A percentile compares a stretch with the other conserved stretches of the same genome.
These are phyloP conservation scores for Lepilemur septentrionalis DNA, from an alignment of 2,797 vertebrate species.

Conservation along the genomic window DNA sequence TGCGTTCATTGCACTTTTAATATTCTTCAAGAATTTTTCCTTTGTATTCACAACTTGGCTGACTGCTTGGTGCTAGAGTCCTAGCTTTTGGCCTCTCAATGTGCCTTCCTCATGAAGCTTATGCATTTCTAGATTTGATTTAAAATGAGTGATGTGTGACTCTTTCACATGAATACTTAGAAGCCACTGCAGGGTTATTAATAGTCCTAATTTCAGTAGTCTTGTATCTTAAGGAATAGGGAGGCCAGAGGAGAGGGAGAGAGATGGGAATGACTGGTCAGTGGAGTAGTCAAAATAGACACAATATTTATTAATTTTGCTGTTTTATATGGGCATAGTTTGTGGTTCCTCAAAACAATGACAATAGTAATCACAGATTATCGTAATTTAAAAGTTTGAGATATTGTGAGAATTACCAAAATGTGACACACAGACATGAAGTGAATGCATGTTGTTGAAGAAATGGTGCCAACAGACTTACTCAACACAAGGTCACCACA, in stretches of 20 bases:
- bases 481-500: background rate
- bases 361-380: background rate
- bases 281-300: background rate
- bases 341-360: background rate
- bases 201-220: background rate
- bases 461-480: background rate
- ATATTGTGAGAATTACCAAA: background rate
- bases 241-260: background rate
- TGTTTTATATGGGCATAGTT: background rate
- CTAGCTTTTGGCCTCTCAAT: background rate
- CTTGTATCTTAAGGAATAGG: background rate
- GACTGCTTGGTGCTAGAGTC: background rate
- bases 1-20: background rate
- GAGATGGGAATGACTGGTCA: background rate
- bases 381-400: background rate
- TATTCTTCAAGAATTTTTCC: background rate
- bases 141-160: background rate
- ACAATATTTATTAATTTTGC: background rate
- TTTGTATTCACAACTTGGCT: background rate
- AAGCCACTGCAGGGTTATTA: background rate
- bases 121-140: background rate
- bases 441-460: background rate
- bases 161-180: background rate
- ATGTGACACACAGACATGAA: background rate
- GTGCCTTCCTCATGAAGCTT: background rate